A percentile compares a stretch with the other conserved stretches of the same genome.
Evolutionary conservation across 2,888 invertebrate species (phyloP).

Genomic region (Ophion ventricosus): DNA sequence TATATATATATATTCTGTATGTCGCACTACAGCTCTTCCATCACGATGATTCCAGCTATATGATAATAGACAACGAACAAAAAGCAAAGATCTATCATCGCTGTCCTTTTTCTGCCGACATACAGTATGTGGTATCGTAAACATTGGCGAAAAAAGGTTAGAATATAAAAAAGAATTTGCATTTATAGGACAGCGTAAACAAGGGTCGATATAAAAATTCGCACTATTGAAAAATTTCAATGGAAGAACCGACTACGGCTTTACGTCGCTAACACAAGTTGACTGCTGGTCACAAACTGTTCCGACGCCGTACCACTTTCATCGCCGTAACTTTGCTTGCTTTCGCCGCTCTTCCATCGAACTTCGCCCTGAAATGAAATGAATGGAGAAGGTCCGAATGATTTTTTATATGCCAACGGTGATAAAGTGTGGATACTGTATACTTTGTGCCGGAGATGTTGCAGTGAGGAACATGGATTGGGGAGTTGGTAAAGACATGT

Average conservation of each 20-base stretch:
- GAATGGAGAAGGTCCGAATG: slow-evolving; percentile 65
- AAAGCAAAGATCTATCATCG: no score
- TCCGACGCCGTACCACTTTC: not conserved
- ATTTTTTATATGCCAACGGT: slow-evolving; percentile 27
- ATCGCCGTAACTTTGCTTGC: slow-evolving; percentile 21
- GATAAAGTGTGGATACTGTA: not conserved
- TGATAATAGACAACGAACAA: no score
- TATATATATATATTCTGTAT: no score
- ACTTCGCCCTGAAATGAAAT: slow-evolving; percentile 49
- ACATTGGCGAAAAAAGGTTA: no score
- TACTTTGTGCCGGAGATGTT: not conserved
- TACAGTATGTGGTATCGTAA: no score
- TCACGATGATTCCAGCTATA: no score
- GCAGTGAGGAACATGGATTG: not conserved
- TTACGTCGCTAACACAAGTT: slow-evolving; percentile 66
- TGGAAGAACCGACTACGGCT: slow-evolving; percentile 35
- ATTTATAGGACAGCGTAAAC: no score
- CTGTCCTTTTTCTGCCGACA: no score
- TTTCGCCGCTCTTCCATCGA: slow-evolving; percentile 19
- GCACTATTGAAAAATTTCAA: slow-evolving; percentile 12
- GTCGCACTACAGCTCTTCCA: no score
- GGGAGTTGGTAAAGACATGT: slow-evolving; percentile 10
- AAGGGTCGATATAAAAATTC: slow-evolving; percentile 4
- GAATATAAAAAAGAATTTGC: no score
- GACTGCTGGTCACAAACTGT: slow-evolving; percentile 61